Percentiles rank a stretch among this genome's conserved stretches.
These are phyloP conservation scores for Aethes cnicana DNA, from an alignment of 2,888 invertebrate genomes.

Conservation along the genomic window DNA sequence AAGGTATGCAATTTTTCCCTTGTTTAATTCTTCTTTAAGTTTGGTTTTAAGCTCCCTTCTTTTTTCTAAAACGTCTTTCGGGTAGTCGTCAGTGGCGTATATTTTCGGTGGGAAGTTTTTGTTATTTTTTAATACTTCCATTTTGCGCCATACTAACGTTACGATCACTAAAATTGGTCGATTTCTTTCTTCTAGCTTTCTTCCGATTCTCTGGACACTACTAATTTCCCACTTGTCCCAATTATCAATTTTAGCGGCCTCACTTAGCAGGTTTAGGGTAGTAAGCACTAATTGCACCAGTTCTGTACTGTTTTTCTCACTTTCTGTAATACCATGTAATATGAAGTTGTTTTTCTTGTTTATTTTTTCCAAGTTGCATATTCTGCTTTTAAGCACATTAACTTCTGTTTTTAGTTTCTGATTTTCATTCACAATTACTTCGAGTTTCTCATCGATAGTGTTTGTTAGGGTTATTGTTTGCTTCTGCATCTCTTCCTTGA, in stretches of 20 bases:
- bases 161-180: constrained; percentile 8
- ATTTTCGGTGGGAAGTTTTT: constrained; percentile 4
- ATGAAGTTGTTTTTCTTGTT: constrained; percentile 17
- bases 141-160: constrained; percentile 4
- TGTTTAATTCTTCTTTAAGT: constrained; percentile 9
- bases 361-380: neutral
- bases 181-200: neutral
- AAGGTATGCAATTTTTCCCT: constrained; percentile 8
- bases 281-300: constrained; percentile 1
- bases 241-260: neutral
- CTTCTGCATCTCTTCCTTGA: neutral
- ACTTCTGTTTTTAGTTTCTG: constrained; percentile 7
- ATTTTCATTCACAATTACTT: constrained; percentile 10
- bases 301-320: neutral
- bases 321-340: constrained; percentile 16
- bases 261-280: constrained; percentile 4
- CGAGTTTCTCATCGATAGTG: constrained; percentile 16
- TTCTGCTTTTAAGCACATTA: neutral
- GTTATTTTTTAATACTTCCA: constrained; percentile 10
- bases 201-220: neutral
- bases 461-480: neutral
- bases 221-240: constrained; percentile 23
- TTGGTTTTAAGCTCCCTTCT: constrained; percentile 5
- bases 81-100: constrained; percentile 8
- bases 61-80: constrained; percentile 11